Base-by-base conservation (phyloP, 2,797 vertebrate species). In the Lutjanus argentimaculatus region DNA sequence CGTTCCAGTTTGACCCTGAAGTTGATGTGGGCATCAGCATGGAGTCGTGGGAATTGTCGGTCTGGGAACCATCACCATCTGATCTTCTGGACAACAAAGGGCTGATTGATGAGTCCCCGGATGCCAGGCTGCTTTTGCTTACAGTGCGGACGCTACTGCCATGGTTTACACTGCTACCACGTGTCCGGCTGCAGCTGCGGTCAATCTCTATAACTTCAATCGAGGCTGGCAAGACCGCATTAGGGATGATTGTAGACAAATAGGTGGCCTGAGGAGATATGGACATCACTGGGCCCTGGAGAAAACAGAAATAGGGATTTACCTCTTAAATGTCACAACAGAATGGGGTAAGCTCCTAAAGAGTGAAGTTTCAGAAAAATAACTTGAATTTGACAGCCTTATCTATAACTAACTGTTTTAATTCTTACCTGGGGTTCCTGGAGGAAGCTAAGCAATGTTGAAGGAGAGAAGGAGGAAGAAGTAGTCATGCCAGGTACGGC, bases 221-320 rank as follows among this genome's bases (percentile, higher is more conserved):
- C 0, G 97, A 97, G 71, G 96, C 96, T 0, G 98, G 97, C 83
- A 99, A 93, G 77, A 99, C 93, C 0, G 99, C 99, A 0, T 99
- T 98, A 10, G 97, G 99, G 83, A 99, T 99, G 89, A 99, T 98
- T 85, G 97, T 99, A 2, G 99, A 99, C 93, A 99, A 85, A 92
- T 99, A 99, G 30, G 99, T 98, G 75, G 97, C 99, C 92, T 99
- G 99, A 19, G 99, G 99, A 0, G 99, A 99, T 87, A 99, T 97
- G 66, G 97, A 99, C 98, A 99, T 98, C 77, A 98, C 99, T 0
- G 97, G 99, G 61, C 97, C 96, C 93, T 95, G 16, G 30, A 72
- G 64, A 59, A 64, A 59, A 59, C 5, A 70, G 16, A 58, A 75
- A 67, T 4, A 51, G 22, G 9, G 56, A 68, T 75, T 78, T 75